phyloP scores from a whole-genome alignment of 64 coral and sea anemone genomes.

The Anthopleura sola region DNA sequence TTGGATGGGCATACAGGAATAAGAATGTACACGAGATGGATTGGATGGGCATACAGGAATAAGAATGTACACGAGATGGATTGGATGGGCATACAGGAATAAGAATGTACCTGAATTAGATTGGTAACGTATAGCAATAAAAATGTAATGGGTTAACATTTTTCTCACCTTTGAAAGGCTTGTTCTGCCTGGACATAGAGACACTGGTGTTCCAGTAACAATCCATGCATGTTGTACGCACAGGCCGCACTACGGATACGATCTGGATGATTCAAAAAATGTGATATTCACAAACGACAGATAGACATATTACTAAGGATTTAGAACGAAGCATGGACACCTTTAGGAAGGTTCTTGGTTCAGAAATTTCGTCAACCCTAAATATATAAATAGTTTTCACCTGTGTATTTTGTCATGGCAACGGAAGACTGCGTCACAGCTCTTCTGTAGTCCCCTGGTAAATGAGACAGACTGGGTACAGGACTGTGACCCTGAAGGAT shows the following conservation, averaged over 20 bases:
- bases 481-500: slow-evolving; percentile 37
- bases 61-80: no score
- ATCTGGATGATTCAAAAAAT: slow-evolving; percentile 28
- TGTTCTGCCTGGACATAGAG: slow-evolving; percentile 67
- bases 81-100: no score
- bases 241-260: slow-evolving; percentile 55
- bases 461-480: slow-evolving; percentile 71
- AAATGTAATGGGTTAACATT: no score
- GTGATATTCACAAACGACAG: background rate
- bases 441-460: slow-evolving; percentile 65
- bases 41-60: no score
- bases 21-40: no score
- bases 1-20: no score
- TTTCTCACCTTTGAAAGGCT: slow-evolving; percentile 62
- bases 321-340: no score
- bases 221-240: slow-evolving; percentile 86
- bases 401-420: slow-evolving; percentile 85
- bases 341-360: no score
- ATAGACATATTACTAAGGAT: background rate
- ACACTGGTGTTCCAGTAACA: slow-evolving; percentile 79
- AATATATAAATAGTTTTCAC: no score
- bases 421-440: slow-evolving; percentile 71
- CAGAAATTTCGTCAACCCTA: no score
- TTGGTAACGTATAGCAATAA: no score
- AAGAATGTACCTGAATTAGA: no score